Conservation (phyloP, 2,888 invertebrate genomes). For the Spodoptera littoralis region DNA sequence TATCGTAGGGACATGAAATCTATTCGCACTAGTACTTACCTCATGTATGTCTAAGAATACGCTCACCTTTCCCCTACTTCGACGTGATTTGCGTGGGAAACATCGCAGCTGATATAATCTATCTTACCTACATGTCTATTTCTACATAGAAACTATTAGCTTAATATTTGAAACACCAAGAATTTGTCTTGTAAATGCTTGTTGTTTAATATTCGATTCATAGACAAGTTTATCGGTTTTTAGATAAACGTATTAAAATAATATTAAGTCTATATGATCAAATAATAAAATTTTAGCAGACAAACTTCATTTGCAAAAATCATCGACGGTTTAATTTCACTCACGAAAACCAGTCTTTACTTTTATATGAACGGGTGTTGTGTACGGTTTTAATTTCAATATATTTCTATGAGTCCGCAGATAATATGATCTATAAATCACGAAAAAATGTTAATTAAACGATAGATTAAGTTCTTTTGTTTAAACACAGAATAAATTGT, state of each 20-base stretch:
- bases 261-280: no score
- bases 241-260: no score
- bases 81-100: slow-evolving; percentile 51
- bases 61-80: slow-evolving; percentile 33
- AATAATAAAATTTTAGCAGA: no score
- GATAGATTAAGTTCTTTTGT: slow-evolving; percentile 39
- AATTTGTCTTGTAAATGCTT: neutral
- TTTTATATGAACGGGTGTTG: no score
- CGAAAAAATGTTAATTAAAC: slow-evolving; percentile 38
- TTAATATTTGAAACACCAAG: neutral
- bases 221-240: no score
- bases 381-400: no score
- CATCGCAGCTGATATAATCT: slow-evolving; percentile 35
- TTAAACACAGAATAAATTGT: slow-evolving; percentile 3
- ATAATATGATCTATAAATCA: slow-evolving; percentile 24
- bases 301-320: no score
- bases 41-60: slow-evolving; percentile 25
- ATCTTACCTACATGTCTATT: slow-evolving; percentile 33
- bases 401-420: no score
- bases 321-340: no score
- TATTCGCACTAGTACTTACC: slow-evolving; percentile 9
- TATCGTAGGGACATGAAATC: neutral
- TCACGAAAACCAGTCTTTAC: no score
- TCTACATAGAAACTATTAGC: slow-evolving; percentile 27
- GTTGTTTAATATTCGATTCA: neutral